Base-by-base conservation (phyloP, 2,888 invertebrate species). In the Theristus sp. region DNA sequence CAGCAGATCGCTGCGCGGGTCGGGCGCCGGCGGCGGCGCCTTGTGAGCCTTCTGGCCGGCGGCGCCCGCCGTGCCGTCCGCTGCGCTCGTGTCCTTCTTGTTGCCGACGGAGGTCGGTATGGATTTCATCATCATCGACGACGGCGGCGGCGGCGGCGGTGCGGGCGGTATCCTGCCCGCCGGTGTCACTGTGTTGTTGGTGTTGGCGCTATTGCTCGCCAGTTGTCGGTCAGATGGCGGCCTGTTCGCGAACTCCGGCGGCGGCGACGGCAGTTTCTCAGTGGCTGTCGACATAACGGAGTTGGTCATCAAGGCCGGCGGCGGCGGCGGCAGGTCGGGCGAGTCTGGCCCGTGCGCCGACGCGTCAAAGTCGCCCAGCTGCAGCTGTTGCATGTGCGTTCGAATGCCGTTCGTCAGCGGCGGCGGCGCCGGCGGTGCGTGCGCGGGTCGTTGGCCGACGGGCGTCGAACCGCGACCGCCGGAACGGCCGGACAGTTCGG, bases 271-370 rank as follows among this genome's bases (percentile, higher is more conserved):
- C 30, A 67, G 46, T 56, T 67, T 65, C 57, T 67, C 66, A n/a
- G 38, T 38, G 38, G 38, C 38, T 10, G 38, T 38, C 38, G 38
- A 38, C 38, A 66, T 66, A 26, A 67, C 65, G 1, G 67, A 67
- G 38, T 17, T 17, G 38, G 56, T 10, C 52, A 28, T 25, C 27
- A 67, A 62, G 6, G 65, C 62, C 1, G 69, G 67, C 3, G 70
- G 70, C 2, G 70, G 70, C 22, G 70, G 70, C 2, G 71, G 71
- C 47, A 69, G 65, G 30, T 70, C 66, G 26, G 67, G 67, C 52
- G 54, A 54, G 24, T n/a, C 25, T 6, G 17, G n/a, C 17, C 52
- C 17, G 17, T 6, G 52, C 6, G 17, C 26, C 22, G 27, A 27
- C 6, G 17, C 13, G 22, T 55, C 55, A n/a, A n/a, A 6, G 26